Conservation (phyloP, 2,113 vertebrate species). For the Dolichallabes microphthalmus region DNA sequence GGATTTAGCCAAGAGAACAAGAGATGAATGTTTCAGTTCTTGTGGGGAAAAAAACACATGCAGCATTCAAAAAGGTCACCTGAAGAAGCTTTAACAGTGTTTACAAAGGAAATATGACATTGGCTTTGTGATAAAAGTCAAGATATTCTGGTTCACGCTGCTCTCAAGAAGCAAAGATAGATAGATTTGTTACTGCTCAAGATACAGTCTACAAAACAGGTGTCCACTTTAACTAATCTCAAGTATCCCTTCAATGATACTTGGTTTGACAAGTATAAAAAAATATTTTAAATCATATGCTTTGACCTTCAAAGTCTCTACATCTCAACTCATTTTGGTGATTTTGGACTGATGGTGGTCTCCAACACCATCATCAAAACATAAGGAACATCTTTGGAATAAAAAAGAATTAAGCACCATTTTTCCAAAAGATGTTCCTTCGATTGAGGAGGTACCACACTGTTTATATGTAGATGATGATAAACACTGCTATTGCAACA, state of each 20-base stretch:
- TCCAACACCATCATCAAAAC: background rate
- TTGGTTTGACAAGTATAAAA: background rate
- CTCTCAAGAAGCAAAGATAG: background rate
- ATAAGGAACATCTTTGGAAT: background rate
- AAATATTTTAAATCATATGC: background rate
- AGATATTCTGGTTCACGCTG: background rate
- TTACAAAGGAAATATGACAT: constrained; percentile 6
- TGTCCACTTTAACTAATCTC: background rate
- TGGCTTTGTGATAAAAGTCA: background rate
- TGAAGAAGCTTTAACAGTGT: background rate
- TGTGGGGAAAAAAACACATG: constrained; percentile 20
- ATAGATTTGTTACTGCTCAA: background rate
- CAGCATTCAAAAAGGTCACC: constrained; percentile 1
- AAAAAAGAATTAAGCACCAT: background rate
- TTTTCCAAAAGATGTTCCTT: background rate
- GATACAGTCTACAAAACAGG: background rate
- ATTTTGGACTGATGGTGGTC: background rate
- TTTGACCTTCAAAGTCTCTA: background rate
- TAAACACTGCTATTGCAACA: constrained; percentile 6
- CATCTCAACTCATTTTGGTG: background rate
- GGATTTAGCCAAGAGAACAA: constrained; percentile 44
- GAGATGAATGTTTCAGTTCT: constrained; percentile 36
- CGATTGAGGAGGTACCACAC: background rate
- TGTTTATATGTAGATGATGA: constrained; percentile 1
- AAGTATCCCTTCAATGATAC: too few species aligned